Conservation (phyloP, 2,888 invertebrate species). For the Euproctis similis region DNA sequence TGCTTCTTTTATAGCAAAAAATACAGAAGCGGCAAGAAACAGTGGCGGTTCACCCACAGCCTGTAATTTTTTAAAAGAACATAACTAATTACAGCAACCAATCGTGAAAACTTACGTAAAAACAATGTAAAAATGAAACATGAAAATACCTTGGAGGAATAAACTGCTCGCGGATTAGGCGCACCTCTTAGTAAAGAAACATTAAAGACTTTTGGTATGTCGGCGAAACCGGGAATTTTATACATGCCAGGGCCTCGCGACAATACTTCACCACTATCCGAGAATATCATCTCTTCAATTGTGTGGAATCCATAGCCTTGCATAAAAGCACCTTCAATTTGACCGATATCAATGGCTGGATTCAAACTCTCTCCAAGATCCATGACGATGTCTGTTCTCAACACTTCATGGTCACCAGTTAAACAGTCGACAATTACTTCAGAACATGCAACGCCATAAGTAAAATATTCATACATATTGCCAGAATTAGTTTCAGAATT, state of each 20-base stretch:
- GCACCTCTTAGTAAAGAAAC: conserved; percentile 88
- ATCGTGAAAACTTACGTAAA: too few species aligned
- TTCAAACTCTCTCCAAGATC: conserved; percentile 92
- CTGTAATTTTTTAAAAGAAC: too few species aligned
- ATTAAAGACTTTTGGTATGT: conserved; percentile 89
- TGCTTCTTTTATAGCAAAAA: conserved; percentile 93
- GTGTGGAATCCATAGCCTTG: conserved; percentile 91
- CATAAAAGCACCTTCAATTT: conserved; percentile 91
- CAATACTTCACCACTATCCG: conserved; percentile 80
- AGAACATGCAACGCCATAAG: conserved; percentile 85
- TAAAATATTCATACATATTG: conserved; percentile 83
- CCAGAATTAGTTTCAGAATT: conserved; percentile 79
- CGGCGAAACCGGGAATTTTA: conserved; percentile 89
- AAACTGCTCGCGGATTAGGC: conserved; percentile 88
- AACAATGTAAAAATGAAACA: too few species aligned
- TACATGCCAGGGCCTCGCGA: conserved; percentile 90
- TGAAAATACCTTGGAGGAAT: conserved; percentile 85
- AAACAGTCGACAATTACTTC: conserved; percentile 92
- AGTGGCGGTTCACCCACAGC: conserved; percentile 97
- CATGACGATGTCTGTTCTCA: conserved; percentile 91
- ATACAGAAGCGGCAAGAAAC: conserved; percentile 88
- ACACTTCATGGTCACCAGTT: conserved; percentile 89
- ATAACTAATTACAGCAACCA: too few species aligned
- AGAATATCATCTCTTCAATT: conserved; percentile 86
- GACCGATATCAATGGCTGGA: conserved; percentile 93